Conservation (phyloP, 2,888 invertebrate genomes). For the Acanthosepion esculentum region DNA sequence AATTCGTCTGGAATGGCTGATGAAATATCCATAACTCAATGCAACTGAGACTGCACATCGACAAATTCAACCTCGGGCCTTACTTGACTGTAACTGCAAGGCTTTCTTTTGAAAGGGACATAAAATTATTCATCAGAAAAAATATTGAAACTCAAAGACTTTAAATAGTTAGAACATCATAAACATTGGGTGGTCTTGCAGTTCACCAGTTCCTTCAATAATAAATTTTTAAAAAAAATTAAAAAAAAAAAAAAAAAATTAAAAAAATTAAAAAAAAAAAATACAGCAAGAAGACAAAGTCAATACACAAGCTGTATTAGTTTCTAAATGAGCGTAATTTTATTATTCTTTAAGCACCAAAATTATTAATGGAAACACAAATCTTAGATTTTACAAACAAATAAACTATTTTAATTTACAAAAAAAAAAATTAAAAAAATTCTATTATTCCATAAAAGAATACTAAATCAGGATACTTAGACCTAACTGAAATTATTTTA, state of each 20-base stretch:
- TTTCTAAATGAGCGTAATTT: background rate
- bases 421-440: background rate
- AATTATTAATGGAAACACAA: too few species aligned
- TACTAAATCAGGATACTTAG: background rate
- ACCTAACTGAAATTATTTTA: background rate
- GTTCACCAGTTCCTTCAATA: conserved; percentile 37
- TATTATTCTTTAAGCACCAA: background rate
- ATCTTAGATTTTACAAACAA: background rate
- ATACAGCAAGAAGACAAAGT: background rate
- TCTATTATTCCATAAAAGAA: background rate
- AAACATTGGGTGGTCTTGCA: conserved; percentile 46
- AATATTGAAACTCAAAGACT: conserved; percentile 49
- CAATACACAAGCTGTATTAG: background rate
- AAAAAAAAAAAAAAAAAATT: too few species aligned
- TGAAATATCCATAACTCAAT: conserved; percentile 52
- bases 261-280: background rate
- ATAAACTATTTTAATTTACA: background rate
- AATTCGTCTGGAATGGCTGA: conserved; percentile 48
- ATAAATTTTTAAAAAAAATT: too few species aligned
- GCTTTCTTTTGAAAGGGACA: conserved; percentile 55
- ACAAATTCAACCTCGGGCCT: conserved; percentile 58
- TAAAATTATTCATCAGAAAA: conserved; percentile 49
- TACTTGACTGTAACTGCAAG: conserved; percentile 57
- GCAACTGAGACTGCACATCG: conserved; percentile 52
- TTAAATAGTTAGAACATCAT: conserved; percentile 48